Evolutionary conservation across 2,113 vertebrate genomes (phyloP), one percentile per base, ranked within the genome.

Genomic region (Gadus chalcogrammus): DNA sequence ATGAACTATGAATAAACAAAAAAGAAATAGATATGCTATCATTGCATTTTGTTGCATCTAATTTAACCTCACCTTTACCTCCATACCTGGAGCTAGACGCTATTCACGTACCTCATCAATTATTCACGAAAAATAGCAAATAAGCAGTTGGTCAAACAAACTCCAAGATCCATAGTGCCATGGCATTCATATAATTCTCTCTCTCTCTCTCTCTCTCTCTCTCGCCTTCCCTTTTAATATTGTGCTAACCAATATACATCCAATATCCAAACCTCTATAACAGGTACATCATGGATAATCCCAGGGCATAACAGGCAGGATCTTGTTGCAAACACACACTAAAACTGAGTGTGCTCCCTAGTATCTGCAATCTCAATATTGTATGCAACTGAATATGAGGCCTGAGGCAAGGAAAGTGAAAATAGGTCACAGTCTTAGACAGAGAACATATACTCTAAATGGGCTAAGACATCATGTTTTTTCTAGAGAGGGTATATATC

Each of bases 61-160:
- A 48, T 48, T 48, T 8, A 48, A 48, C 11, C 42, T 48, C 42
- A 12, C 7, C 4, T 48, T 48, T 48, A 11, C 1, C 42, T 48
- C 42, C 42, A 22, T 58, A 88, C 87, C 87, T 85, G 80, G 67
- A 82, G 74, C 80, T 67, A 76, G 58, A 65, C 79, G 79, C 77
- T 76, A 81, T 87, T 84, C 80, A 82, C 78, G 67, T 68, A 83
- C 52, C 61, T 35, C 0, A 76, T 87, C 66, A 89, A 90, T 88
- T 74, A 89, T 90, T 90, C 71, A 87, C 53, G 65, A 77, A 71
- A 59, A 73, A 77, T 74, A 79, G 65, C 75, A 70, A 59, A 74
- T 79, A 73, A 79, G 80, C 83, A 76, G 68, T 70, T 73, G 64
- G 72, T 78, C 70, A 63, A 84, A 83, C 80, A 84, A 82, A 86